Conservation (phyloP, 2,797 vertebrate species). For the Moxostoma hubbsi region DNA sequence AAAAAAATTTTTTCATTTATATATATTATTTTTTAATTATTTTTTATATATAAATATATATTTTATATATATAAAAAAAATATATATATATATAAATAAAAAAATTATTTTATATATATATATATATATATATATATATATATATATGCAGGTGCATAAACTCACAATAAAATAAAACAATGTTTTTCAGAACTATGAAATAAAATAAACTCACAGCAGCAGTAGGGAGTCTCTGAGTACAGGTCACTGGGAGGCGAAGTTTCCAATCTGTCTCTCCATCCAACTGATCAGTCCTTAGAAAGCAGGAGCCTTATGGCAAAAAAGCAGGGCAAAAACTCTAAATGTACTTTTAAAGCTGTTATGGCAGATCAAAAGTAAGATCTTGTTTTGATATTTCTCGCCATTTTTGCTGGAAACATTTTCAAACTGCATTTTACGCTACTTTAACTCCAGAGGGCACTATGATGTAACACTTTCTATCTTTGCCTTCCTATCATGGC, state of each 20-base stretch:
- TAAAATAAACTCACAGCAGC: conserved; percentile 84
- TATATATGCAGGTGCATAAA: too few relatives aligned
- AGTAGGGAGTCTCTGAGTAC: conserved; percentile 93
- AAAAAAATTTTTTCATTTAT: too few relatives aligned
- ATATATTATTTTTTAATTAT: too few relatives aligned
- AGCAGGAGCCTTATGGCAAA: conserved; percentile 89
- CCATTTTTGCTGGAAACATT: too few relatives aligned
- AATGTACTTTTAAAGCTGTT: not conserved
- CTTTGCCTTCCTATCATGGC: not conserved
- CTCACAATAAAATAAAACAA: not conserved
- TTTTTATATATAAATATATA: too few relatives aligned
- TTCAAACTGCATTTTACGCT: too few relatives aligned
- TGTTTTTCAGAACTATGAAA: not conserved
- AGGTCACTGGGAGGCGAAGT: conserved; percentile 92
- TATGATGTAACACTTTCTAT: conserved; percentile 38
- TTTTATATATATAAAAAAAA: too few relatives aligned
- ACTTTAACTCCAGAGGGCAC: conserved; percentile 71
- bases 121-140: too few relatives aligned
- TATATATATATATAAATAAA: too few relatives aligned
- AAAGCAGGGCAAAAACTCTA: conserved; percentile 27
- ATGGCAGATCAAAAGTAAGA: not conserved
- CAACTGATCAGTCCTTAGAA: conserved; percentile 95
- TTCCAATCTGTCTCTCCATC: conserved; percentile 99
- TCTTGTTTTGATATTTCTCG: not conserved
- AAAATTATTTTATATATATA: too few relatives aligned